Percentiles rank a stretch among this genome's conserved stretches.
Conservation (phyloP, 2,113 vertebrate genomes). For the Cranoglanis bouderius region DNA sequence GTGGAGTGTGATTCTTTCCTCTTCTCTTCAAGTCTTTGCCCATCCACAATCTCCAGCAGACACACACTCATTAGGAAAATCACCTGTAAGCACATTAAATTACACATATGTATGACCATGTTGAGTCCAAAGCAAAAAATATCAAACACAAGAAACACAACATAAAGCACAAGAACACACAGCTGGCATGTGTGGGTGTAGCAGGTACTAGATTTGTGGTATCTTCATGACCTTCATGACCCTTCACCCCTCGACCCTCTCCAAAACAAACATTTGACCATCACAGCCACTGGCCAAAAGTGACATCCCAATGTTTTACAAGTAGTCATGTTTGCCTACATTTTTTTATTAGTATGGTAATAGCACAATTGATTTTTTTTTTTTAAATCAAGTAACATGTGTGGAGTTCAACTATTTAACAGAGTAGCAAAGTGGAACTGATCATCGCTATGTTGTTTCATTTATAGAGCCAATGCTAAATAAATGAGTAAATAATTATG, state of each 20-base stretch:
- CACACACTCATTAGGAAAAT: slow-evolving; percentile 62
- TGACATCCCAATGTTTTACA: not conserved
- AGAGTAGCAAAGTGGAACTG: not conserved
- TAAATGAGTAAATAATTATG: not conserved
- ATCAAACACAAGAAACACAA: not conserved
- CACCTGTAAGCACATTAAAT: slow-evolving; percentile 53
- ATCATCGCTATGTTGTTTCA: not conserved
- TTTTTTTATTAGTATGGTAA: not conserved
- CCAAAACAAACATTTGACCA: not conserved
- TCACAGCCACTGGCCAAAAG: not conserved
- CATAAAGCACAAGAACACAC: not conserved
- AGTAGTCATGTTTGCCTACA: not conserved
- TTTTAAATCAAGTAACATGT: not conserved
- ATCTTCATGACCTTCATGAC: not conserved
- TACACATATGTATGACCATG: not conserved
- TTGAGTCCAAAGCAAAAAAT: not conserved
- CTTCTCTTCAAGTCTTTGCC: slow-evolving; percentile 58
- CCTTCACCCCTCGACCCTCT: not conserved
- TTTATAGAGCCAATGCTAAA: not conserved
- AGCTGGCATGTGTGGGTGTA: not conserved
- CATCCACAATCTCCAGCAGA: slow-evolving; percentile 60
- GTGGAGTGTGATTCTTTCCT: slow-evolving; percentile 50
- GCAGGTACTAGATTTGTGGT: not conserved
- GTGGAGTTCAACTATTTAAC: not conserved
- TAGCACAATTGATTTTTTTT: not conserved